A percentile compares a stretch with the other conserved stretches of the same genome.
Evolutionary conservation across 2,797 vertebrate genomes (phyloP).

Genomic region (Phoeniculus purpureus): DNA sequence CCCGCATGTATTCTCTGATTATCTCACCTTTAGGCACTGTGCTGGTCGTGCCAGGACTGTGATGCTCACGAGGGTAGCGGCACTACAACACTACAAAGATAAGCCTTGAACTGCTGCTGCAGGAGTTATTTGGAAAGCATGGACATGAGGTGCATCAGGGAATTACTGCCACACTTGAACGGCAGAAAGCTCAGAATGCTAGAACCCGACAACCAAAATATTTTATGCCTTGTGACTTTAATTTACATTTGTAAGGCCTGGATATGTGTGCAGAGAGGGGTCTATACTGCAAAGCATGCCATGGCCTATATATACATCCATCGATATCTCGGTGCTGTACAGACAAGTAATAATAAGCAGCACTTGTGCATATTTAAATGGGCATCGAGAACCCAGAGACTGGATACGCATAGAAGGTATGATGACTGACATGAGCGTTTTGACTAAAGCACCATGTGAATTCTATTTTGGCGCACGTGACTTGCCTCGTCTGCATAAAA

Average conservation of each 20-base stretch:
- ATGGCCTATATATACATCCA: neutral
- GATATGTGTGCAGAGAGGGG: constrained; percentile 13
- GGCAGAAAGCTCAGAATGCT: constrained; percentile 28
- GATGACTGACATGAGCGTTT: constrained; percentile 57
- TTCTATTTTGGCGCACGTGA: constrained; percentile 16
- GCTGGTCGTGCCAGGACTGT: constrained; percentile 50
- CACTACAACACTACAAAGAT: constrained; percentile 42
- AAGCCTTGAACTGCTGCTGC: constrained; percentile 8
- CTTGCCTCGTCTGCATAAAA: constrained; percentile 49
- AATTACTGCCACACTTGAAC: constrained; percentile 39
- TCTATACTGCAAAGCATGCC: constrained; percentile 27
- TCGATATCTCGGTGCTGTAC: neutral
- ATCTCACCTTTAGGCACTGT: constrained; percentile 71
- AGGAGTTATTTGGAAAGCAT: constrained; percentile 18
- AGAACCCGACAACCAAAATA: constrained; percentile 35
- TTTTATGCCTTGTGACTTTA: constrained; percentile 34
- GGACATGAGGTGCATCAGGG: neutral
- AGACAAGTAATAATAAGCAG: constrained; percentile 52
- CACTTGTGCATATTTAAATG: constrained; percentile 58
- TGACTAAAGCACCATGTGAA: constrained; percentile 42
- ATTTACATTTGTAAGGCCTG: constrained; percentile 11
- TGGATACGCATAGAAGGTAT: constrained; percentile 55
- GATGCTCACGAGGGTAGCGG: constrained; percentile 10
- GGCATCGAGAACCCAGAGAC: constrained; percentile 55
- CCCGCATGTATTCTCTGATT: constrained; percentile 56